These are phyloP conservation scores for Oligia fasciuncula DNA, from an alignment of 2,888 invertebrate species.

Conservation along the genomic window DNA sequence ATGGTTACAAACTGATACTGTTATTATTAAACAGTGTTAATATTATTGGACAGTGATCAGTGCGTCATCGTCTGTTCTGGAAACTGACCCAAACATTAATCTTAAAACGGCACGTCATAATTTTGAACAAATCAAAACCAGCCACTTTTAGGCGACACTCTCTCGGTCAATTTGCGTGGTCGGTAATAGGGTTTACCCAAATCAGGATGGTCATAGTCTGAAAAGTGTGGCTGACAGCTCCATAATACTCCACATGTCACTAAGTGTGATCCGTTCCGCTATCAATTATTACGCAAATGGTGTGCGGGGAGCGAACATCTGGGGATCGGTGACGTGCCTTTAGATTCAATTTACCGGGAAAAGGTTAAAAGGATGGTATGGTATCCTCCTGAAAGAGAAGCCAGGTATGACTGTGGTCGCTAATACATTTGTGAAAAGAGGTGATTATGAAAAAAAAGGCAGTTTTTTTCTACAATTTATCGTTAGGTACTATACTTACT, in stretches of 20 bases:
- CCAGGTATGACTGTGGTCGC: neutral
- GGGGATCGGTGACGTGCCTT: neutral
- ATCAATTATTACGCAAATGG: constrained; percentile 32
- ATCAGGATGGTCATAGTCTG: neutral
- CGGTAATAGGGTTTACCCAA: neutral
- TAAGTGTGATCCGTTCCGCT: neutral
- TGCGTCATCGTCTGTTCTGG: neutral
- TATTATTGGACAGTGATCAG: too few relatives aligned
- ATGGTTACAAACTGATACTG: neutral
- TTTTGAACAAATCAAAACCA: constrained; percentile 1
- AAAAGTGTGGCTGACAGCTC: neutral
- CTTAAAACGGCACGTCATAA: neutral
- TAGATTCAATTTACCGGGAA: neutral
- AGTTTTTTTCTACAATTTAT: neutral
- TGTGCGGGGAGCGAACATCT: neutral
- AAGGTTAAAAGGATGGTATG: neutral
- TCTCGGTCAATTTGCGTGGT: constrained; percentile 8
- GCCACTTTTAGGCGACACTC: neutral
- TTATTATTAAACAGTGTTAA: neutral
- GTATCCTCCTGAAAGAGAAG: neutral
- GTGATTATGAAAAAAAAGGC: neutral
- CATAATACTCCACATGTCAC: neutral
- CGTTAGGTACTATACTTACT: neutral
- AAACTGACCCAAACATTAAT: neutral
- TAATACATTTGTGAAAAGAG: neutral